Base-by-base conservation (phyloP, 2,113 vertebrate species). In the Crotalus helleri region DNA sequence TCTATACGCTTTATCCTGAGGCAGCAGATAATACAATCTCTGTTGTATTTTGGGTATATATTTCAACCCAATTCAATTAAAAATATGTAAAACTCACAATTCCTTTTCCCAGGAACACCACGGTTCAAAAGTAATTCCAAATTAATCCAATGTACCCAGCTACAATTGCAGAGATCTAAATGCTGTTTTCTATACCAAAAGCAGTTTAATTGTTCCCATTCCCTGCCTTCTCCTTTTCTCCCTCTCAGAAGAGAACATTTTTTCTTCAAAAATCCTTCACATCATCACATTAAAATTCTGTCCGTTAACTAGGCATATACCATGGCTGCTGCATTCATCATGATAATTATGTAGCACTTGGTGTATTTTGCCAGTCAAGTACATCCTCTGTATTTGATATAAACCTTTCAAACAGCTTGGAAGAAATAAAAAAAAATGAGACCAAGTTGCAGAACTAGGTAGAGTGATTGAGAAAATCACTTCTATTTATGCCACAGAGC, bases 401-500 rank as follows among this genome's bases (percentile, higher is more conserved):
- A 95, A 97, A 92, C 81, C 91, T 96, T 97, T 96, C 94, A 96
- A 94, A 96, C 59, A 51, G 86, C 94, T 53, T 81, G 85, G 53
- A 93, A 91, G 89, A 95, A 93, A 58, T 95, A 95, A 92, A 55
- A 94, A 95, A 96, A 96, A 57, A 85, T 46, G 93, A 96, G 96
- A 96, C 93, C 89, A 95, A 94, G 51, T 57, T 92, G 93, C 93
- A 94, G 91, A 95, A 89, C 58, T 85, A 59, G 19, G 13, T 51
- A 91, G 17, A 1, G 39, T 94, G 95, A 97, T 95, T 95, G 95
- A 97, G 91, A 97, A 95, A 97, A 97, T 97, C 96, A 94, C 92
- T 97, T 97, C 96, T 95, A 93, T 87, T 51, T 8, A 57, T 96
- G 95, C 96, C 95, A 97, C 91, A 94, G 93, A 95, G 95, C 92